These are phyloP conservation scores for Pholis gunnellus DNA, from an alignment of 2,113 vertebrate species.

Conservation along the genomic window DNA sequence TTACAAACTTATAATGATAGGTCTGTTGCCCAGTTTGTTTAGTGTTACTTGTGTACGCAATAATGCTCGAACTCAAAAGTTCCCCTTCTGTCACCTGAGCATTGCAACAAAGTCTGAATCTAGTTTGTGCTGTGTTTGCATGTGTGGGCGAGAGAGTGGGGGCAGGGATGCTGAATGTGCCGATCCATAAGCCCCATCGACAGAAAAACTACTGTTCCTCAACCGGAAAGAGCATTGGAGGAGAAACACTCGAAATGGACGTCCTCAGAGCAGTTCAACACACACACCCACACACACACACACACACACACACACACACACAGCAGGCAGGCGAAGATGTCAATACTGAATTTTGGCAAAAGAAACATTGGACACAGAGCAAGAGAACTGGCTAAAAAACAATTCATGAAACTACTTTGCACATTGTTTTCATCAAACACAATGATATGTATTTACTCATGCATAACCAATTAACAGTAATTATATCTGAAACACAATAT, in stretches of 20 bases:
- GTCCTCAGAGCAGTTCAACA: conserved; percentile 84
- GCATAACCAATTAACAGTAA: background rate
- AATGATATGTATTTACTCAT: background rate
- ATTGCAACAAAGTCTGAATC: conserved; percentile 35
- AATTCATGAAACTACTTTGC: background rate
- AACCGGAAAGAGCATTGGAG: conserved; percentile 78
- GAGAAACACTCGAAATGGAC: conserved; percentile 73
- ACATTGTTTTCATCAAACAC: conserved; percentile 12
- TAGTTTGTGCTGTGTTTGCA: conserved; percentile 57
- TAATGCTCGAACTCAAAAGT: conserved; percentile 16
- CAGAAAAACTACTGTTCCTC: conserved; percentile 76
- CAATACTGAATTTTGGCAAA: conserved; percentile 50
- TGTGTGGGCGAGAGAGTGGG: conserved; percentile 62
- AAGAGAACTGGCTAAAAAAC: background rate
- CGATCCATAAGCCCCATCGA: conserved; percentile 80
- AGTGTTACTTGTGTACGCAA: background rate
- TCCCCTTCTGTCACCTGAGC: conserved; percentile 32
- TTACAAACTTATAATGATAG: conserved; percentile 5
- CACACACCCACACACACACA: background rate
- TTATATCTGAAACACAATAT: background rate
- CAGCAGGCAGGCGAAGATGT: conserved; percentile 34
- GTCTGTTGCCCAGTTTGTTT: conserved; percentile 1
- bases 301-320: conserved; percentile 2
- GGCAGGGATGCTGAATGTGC: conserved; percentile 58
- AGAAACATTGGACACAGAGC: conserved; percentile 16